phyloP scores from a whole-genome alignment of 2,888 invertebrate species.

The Diogma glabrata region DNA sequence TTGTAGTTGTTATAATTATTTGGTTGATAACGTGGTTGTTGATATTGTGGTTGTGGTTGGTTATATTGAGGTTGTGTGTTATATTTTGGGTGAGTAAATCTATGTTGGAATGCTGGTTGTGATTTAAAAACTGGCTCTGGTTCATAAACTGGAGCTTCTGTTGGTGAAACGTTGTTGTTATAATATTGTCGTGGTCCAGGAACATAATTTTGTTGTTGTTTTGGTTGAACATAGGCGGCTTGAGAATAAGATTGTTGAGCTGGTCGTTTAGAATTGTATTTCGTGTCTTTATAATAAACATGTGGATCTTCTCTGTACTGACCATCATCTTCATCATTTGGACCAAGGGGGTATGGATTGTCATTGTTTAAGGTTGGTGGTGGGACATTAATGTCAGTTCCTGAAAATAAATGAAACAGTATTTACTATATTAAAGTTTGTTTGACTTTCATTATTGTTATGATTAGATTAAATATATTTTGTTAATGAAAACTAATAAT shows the following conservation, averaged over 20 bases:
- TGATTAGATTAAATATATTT: neutral
- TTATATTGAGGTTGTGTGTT: slow-evolving; percentile 15
- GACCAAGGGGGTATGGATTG: slow-evolving; percentile 40
- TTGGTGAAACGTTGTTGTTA: slow-evolving; percentile 25
- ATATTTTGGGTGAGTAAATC: slow-evolving; percentile 19
- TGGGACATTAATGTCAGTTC: slow-evolving; percentile 62
- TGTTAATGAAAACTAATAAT: too few species aligned
- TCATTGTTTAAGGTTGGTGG: slow-evolving; percentile 55
- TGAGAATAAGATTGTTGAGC: too few species aligned
- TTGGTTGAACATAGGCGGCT: slow-evolving; percentile 24
- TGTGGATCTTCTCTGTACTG: slow-evolving; percentile 77
- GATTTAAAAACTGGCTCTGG: slow-evolving; percentile 22
- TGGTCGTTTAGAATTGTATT: slow-evolving; percentile 36
- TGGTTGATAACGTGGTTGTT: slow-evolving; percentile 27
- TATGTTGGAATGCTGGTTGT: slow-evolving; percentile 23
- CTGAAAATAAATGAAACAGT: slow-evolving; percentile 31
- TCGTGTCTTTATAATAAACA: slow-evolving; percentile 61
- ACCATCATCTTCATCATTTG: slow-evolving; percentile 64
- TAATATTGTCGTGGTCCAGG: slow-evolving; percentile 21
- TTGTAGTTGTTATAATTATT: slow-evolving; percentile 14
- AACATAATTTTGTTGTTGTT: slow-evolving; percentile 27
- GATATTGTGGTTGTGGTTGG: slow-evolving; percentile 28
- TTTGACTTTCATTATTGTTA: neutral
- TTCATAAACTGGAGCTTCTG: slow-evolving; percentile 28
- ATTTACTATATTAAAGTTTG: neutral